Percentiles rank a stretch among this genome's conserved stretches.
Conservation (phyloP, 2,797 vertebrate genomes). For the Macropus fuliginosus region DNA sequence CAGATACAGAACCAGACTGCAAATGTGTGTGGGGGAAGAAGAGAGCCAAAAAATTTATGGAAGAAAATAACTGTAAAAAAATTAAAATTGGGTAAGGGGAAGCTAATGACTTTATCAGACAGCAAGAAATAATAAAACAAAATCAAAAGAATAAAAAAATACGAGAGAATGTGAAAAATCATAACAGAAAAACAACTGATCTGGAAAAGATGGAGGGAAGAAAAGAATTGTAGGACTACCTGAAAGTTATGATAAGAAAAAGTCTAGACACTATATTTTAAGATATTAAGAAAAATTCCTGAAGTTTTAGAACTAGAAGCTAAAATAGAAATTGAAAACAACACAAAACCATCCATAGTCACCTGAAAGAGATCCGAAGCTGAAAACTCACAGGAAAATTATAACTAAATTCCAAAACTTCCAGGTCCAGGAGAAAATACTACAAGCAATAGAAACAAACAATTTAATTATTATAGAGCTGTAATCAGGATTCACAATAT, state of each 20-base stretch:
- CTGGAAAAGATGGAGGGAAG: background rate
- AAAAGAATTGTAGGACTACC: background rate
- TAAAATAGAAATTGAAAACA: background rate
- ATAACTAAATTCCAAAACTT: background rate
- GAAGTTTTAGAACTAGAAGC: no score
- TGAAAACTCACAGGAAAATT: background rate
- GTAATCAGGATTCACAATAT: background rate
- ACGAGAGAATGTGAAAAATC: background rate
- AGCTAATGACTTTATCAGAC: background rate
- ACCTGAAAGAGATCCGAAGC: fast-evolving
- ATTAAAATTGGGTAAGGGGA: background rate
- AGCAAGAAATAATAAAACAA: background rate
- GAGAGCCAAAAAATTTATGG: background rate
- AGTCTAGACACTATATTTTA: no score
- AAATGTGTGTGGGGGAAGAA: background rate
- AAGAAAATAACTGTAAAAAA: background rate
- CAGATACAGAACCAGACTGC: background rate
- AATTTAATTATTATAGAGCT: background rate
- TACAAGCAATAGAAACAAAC: background rate
- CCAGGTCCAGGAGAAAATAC: background rate
- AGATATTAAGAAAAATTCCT: background rate
- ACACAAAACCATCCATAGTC: no score
- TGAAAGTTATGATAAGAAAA: background rate
- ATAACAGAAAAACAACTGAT: background rate
- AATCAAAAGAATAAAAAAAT: background rate